Conservation (phyloP, 2,113 vertebrate species). For the Ciconia stormi region DNA sequence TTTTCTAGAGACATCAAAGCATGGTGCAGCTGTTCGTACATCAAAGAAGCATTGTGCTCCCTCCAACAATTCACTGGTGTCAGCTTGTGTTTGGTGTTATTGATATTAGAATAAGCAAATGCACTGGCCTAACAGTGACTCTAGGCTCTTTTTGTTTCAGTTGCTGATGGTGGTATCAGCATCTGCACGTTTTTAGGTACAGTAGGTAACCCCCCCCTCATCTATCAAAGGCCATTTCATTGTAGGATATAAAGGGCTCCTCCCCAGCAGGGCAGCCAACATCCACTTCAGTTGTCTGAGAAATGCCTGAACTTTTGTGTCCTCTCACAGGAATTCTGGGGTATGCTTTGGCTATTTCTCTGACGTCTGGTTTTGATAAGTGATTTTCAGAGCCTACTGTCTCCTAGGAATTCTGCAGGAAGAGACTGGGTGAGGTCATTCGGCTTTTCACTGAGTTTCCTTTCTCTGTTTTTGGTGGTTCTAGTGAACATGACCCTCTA, state of each 20-base stretch:
- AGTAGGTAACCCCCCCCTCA: neutral
- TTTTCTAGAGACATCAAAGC: constrained; percentile 38
- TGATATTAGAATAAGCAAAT: constrained; percentile 1
- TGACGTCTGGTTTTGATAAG: constrained; percentile 77
- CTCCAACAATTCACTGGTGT: constrained; percentile 25
- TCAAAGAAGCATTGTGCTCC: constrained; percentile 35
- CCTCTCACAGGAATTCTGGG: constrained; percentile 52
- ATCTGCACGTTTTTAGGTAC: neutral
- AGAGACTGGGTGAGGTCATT: constrained; percentile 73
- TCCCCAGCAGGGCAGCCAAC: constrained; percentile 13
- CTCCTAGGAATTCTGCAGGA: constrained; percentile 72
- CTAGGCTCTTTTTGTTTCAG: neutral
- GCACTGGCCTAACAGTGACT: neutral
- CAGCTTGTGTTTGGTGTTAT: constrained; percentile 46
- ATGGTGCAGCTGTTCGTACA: neutral
- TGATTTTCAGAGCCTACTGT: constrained; percentile 64
- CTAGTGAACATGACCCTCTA: constrained; percentile 49
- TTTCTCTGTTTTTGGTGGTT: constrained; percentile 62
- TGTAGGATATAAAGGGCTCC: neutral
- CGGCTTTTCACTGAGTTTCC: constrained; percentile 64
- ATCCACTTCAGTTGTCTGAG: constrained; percentile 16
- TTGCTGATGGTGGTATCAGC: neutral
- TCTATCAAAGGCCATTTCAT: neutral
- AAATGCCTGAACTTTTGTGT: constrained; percentile 3
- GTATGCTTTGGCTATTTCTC: constrained; percentile 51